Percentiles rank a stretch among this genome's conserved stretches.
These are phyloP conservation scores for Hydropsyche betteni DNA, from an alignment of 2,888 invertebrate species.

Conservation along the genomic window DNA sequence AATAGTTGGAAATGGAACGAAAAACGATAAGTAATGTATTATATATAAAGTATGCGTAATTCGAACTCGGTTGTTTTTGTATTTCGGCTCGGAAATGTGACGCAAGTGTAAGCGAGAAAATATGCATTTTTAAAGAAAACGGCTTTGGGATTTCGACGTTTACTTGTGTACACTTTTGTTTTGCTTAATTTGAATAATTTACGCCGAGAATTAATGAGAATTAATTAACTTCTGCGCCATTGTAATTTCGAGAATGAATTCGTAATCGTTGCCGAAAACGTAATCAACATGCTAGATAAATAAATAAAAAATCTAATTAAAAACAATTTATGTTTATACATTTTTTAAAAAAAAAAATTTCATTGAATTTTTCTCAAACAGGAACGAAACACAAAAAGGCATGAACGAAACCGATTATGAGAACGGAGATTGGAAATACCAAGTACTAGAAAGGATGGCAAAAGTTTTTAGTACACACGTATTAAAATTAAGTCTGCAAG, in stretches of 20 bases:
- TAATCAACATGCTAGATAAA: not conserved
- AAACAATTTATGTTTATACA: not conserved
- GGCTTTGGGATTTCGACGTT: too few relatives aligned
- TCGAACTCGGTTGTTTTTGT: too few relatives aligned
- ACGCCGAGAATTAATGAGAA: constrained; percentile 8
- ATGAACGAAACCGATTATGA: constrained; percentile 59
- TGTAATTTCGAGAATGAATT: not conserved
- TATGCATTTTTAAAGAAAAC: too few relatives aligned
- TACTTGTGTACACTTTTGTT: too few relatives aligned
- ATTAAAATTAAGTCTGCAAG: constrained; percentile 69
- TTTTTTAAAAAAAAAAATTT: not conserved
- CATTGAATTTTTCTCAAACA: constrained; percentile 33
- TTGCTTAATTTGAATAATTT: not conserved
- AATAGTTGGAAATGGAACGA: constrained; percentile 61
- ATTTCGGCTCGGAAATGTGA: too few relatives aligned
- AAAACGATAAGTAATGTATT: constrained; percentile 51
- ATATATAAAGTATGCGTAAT: too few relatives aligned
- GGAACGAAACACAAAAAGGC: constrained; percentile 40
- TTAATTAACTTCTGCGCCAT: constrained; percentile 8
- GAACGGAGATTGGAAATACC: constrained; percentile 67
- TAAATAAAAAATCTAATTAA: not conserved
- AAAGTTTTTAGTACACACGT: constrained; percentile 72
- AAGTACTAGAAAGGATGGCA: constrained; percentile 68
- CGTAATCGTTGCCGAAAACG: not conserved
- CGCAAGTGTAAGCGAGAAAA: too few relatives aligned